A percentile compares a stretch with the other conserved stretches of the same genome.
Evolutionary conservation across 2,888 invertebrate species (phyloP).

Genomic region (Ectobius pallidus): DNA sequence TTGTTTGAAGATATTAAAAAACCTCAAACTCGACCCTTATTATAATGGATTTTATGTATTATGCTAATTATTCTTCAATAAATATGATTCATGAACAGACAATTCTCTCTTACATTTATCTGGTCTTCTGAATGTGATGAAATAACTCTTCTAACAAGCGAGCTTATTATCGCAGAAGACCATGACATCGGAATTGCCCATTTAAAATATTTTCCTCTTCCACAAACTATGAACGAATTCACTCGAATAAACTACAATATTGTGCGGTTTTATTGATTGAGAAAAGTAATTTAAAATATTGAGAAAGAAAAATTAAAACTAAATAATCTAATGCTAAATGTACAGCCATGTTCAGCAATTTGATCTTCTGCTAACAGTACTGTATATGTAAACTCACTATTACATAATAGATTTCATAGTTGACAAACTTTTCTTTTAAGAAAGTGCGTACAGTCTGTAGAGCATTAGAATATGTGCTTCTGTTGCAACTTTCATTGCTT

Average conservation of each 20-base stretch:
- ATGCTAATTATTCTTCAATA: not conserved
- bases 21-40: constrained; percentile 11
- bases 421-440: too few species aligned
- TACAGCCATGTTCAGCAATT: constrained; percentile 34
- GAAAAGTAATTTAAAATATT: constrained; percentile 31
- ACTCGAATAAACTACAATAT: constrained; percentile 38
- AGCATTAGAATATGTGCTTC: too few species aligned
- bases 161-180: not conserved
- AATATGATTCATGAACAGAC: not conserved
- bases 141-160: not conserved
- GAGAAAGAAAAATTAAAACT: constrained; percentile 25
- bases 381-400: too few species aligned
- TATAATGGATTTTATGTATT: constrained; percentile 10
- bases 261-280: constrained; percentile 38
- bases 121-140: not conserved
- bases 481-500: too few species aligned
- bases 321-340: constrained; percentile 25
- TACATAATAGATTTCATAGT: too few species aligned
- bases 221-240: constrained; percentile 40
- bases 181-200: not conserved
- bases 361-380: too few species aligned
- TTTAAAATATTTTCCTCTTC: not conserved
- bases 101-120: not conserved
- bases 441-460: too few species aligned
- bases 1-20: constrained; percentile 25